Percentiles rank a stretch among this genome's conserved stretches.
Evolutionary conservation across 2,113 vertebrate species (phyloP).

Genomic region (Chloroceryle aenea): DNA sequence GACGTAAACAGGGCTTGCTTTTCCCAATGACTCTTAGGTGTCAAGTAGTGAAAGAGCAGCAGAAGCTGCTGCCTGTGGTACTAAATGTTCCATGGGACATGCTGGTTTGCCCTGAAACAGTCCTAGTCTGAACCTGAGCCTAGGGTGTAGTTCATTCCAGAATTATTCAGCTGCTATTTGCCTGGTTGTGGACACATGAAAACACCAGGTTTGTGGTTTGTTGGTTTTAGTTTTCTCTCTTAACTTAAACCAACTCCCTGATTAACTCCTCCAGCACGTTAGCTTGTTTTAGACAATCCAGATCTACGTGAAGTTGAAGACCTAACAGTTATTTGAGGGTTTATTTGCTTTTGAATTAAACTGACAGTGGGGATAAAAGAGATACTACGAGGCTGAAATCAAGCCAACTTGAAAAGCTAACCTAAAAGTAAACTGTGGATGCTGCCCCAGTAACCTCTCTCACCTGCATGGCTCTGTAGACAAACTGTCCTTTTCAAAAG

Average conservation of each 20-base stretch:
- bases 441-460: not conserved
- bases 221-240: not conserved
- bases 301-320: not conserved
- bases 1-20: not conserved
- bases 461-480: not conserved
- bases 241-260: not conserved
- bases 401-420: not conserved
- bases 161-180: not conserved
- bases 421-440: not conserved
- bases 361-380: not conserved
- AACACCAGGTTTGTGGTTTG: not conserved
- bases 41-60: not conserved
- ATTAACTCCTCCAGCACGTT: not conserved
- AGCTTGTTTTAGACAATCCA: not conserved
- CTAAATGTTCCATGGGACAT: not conserved
- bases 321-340: not conserved
- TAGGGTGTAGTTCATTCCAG: not conserved
- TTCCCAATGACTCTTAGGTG: not conserved
- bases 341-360: not conserved
- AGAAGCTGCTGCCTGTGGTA: not conserved
- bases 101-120: not conserved
- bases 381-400: not conserved
- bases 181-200: not conserved
- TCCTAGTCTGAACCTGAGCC: not conserved
- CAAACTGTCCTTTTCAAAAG: not conserved